phyloP scores from a whole-genome alignment of 2,888 invertebrate genomes.

The Euphydryas editha region DNA sequence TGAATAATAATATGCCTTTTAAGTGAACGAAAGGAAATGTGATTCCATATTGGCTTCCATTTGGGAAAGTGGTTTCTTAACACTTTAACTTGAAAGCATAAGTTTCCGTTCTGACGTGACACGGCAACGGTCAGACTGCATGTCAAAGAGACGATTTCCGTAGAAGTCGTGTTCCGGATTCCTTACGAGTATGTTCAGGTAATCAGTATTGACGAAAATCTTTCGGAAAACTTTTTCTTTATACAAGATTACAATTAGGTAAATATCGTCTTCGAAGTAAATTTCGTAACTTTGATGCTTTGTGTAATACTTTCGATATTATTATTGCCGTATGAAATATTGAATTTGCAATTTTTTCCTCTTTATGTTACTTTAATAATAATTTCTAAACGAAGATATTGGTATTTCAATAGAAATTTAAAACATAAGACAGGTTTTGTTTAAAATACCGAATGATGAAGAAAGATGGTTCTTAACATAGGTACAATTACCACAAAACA shows the following conservation, averaged over 20 bases:
- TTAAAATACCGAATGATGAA: background rate
- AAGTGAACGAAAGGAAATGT: constrained; percentile 22
- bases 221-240: background rate
- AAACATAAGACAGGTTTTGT: background rate
- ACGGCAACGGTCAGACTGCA: constrained; percentile 35
- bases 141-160: constrained; percentile 43
- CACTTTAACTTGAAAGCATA: constrained; percentile 39
- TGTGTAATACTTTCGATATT: background rate
- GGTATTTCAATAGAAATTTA: background rate
- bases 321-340: background rate
- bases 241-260: too few relatives aligned
- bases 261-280: background rate
- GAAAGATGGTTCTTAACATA: background rate
- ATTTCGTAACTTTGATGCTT: background rate
- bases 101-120: constrained; percentile 38
- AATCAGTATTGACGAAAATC: constrained; percentile 21
- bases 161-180: constrained; percentile 39
- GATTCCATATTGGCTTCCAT: constrained; percentile 19
- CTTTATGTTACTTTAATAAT: too few relatives aligned
- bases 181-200: constrained; percentile 33
- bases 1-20: constrained; percentile 15
- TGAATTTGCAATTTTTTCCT: background rate
- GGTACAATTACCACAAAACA: background rate
- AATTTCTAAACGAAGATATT: too few relatives aligned
- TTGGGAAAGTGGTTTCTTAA: constrained; percentile 33